These are phyloP conservation scores for Zosterops borbonicus DNA, from an alignment of 2,113 vertebrate species.

Conservation along the genomic window DNA sequence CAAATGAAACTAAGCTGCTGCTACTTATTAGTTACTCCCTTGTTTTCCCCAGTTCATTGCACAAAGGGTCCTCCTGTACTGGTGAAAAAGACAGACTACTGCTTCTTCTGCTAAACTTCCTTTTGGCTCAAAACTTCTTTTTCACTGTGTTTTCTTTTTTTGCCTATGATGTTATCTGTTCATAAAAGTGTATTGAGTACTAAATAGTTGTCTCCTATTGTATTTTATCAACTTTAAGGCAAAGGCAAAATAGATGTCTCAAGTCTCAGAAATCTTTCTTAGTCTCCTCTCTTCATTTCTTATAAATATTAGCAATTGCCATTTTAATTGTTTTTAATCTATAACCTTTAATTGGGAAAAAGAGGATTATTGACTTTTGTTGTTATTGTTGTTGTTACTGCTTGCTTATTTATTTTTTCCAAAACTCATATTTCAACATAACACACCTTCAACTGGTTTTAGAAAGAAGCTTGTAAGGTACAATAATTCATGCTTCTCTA, in stretches of 20 bases:
- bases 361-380: accelerated
- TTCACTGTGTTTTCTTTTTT: background rate
- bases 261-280: background rate
- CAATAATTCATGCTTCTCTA: background rate
- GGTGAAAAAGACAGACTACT: background rate
- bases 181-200: background rate
- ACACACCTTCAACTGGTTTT: background rate
- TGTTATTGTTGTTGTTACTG: background rate
- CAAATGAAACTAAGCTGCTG: background rate
- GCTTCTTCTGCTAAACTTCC: background rate
- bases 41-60: background rate
- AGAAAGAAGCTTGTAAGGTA: background rate
- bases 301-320: background rate
- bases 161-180: background rate
- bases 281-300: background rate
- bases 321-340: background rate
- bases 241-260: background rate
- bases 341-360: background rate
- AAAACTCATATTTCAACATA: background rate
- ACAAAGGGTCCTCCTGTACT: background rate
- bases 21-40: background rate
- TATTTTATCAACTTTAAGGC: background rate
- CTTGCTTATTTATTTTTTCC: background rate
- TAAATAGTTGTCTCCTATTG: background rate
- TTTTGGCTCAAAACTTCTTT: background rate